A percentile compares a stretch with the other conserved stretches of the same genome.
phyloP scores from a whole-genome alignment of 2,888 invertebrate genomes.

The Ochlodes sylvanus region DNA sequence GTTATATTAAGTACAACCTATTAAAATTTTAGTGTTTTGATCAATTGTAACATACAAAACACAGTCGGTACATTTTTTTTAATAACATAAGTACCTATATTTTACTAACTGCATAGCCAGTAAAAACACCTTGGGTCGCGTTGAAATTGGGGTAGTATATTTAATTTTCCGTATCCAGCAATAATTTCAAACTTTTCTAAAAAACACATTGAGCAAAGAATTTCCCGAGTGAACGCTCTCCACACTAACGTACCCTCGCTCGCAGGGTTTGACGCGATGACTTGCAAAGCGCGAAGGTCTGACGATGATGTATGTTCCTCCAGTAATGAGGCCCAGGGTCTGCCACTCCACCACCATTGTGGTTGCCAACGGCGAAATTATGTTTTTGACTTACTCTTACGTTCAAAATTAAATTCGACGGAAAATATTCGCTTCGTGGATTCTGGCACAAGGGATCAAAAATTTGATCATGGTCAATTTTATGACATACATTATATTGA shows the following conservation, averaged over 20 bases:
- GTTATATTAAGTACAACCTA: too few relatives aligned
- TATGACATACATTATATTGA: too few relatives aligned
- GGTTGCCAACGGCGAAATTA: slow-evolving; percentile 37
- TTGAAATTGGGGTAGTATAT: too few relatives aligned
- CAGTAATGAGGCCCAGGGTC: slow-evolving; percentile 50
- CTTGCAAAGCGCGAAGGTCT: slow-evolving; percentile 49
- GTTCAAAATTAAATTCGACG: neutral
- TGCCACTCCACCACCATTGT: slow-evolving; percentile 42
- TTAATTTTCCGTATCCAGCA: too few relatives aligned
- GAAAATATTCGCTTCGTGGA: neutral
- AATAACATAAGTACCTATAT: too few relatives aligned
- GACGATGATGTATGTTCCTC: slow-evolving; percentile 54
- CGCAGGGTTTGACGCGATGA: slow-evolving; percentile 45
- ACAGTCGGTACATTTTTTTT: too few relatives aligned
- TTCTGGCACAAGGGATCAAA: neutral
- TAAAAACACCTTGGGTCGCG: too few relatives aligned
- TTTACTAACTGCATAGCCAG: too few relatives aligned
- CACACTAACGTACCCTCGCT: slow-evolving; percentile 35
- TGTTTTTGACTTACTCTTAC: slow-evolving; percentile 21
- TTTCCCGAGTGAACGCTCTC: slow-evolving; percentile 10
- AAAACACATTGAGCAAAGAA: neutral
- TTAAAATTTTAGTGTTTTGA: too few relatives aligned
- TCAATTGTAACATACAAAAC: too few relatives aligned
- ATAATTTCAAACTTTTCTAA: too few relatives aligned
- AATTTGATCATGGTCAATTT: too few relatives aligned